Conservation (phyloP, 1,140 invertebrate genomes). For the Drosophila erecta region DNA sequence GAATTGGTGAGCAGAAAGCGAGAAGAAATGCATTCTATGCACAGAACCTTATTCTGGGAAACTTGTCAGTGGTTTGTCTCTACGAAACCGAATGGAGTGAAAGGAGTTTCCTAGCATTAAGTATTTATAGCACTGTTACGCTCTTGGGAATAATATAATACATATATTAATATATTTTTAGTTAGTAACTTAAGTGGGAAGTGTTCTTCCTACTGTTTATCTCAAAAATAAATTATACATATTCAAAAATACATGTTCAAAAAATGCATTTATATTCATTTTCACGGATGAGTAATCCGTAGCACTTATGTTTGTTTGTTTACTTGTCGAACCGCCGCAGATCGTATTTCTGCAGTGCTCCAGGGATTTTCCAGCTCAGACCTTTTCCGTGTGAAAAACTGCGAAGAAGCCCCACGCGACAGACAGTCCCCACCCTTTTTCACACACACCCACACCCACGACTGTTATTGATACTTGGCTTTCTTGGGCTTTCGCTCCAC, state of each 20-base stretch:
- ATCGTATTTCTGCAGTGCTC: slow-evolving; percentile 44
- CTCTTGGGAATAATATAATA: too few relatives aligned
- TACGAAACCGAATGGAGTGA: background rate
- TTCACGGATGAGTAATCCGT: slow-evolving; percentile 14
- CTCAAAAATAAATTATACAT: too few relatives aligned
- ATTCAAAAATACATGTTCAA: too few relatives aligned
- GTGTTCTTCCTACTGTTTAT: too few relatives aligned
- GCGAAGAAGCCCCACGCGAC: slow-evolving; percentile 55
- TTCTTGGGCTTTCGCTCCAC: slow-evolving; percentile 69
- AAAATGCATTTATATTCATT: background rate
- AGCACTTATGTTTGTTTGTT: slow-evolving; percentile 55
- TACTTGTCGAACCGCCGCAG: slow-evolving; percentile 23
- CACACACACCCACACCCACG: slow-evolving; percentile 56
- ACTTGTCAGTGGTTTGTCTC: background rate
- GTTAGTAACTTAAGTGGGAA: too few relatives aligned
- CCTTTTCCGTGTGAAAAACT: slow-evolving; percentile 55
- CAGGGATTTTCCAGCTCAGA: background rate
- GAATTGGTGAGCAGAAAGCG: slow-evolving; percentile 20
- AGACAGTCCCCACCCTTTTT: slow-evolving; percentile 30
- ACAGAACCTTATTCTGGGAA: slow-evolving; percentile 9
- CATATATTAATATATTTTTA: too few relatives aligned
- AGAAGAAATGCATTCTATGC: slow-evolving; percentile 4
- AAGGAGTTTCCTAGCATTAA: background rate
- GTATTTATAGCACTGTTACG: background rate
- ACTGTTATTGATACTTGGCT: slow-evolving; percentile 66